Evolutionary conservation across 2,797 vertebrate species (phyloP), one percentile per base, ranked within the genome.

Genomic region (Enoplosus armatus): DNA sequence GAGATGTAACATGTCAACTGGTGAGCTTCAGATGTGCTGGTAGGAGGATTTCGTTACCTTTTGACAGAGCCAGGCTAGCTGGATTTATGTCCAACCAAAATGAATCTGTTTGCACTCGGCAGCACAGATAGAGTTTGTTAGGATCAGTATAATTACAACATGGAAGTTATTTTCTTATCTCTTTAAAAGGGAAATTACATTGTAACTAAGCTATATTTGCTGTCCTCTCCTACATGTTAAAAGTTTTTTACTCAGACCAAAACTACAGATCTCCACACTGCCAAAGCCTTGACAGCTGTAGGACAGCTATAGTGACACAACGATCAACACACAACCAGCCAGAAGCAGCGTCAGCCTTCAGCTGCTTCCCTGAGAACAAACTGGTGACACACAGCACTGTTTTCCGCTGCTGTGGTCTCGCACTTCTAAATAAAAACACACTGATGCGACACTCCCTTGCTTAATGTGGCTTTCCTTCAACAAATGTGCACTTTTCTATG

Each of bases 371-470:
- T 45, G 45, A 43, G 16, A 75, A 39, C n/a, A 54, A 22, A 31
- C 45, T 41, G 33, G 4, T 31, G 39, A 27, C 31, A 72, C 24
- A 26, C 55, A 61, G 54, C 24, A 3, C 24, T 60, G 15, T 55
- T 70, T 50, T 26, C 8, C 55, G 50, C 61, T 39, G 58, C 16
- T 80, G 54, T 71, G 62, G 60, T 56, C 11, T 26, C 31, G 8
- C 16, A 22, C 45, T 55, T 12, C 48, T 50, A 4, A 81, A 82
- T 81, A 83, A 87, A 79, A 59, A 60, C 54, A 59, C 8, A 12
- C 35, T 51, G 45, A 29, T 11, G 31, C 68, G 50, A 70, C 67
- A 77, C 65, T n/a, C 39, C 58, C 12, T 39, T n/a, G 5, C 12
- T 62, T 35, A 64, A 68, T 45, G 41, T 67, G 60, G 33, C 56